A percentile compares a stretch with the other conserved stretches of the same genome.
These are phyloP conservation scores for Numida meleagris DNA, from an alignment of 2,113 vertebrate species.

Conservation along the genomic window DNA sequence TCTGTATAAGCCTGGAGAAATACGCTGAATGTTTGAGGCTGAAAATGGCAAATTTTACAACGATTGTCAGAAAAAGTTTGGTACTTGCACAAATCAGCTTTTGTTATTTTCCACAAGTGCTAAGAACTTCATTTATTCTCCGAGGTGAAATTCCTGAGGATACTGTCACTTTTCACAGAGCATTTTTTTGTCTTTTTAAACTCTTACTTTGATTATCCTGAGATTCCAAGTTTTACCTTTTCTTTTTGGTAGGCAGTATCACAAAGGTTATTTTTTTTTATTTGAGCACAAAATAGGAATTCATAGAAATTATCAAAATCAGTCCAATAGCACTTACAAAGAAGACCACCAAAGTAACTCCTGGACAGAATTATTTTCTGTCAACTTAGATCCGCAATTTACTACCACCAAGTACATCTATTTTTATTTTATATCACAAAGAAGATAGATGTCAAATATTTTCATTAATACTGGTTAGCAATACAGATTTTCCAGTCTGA, in stretches of 20 bases:
- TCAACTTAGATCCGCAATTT: background rate
- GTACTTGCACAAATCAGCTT: background rate
- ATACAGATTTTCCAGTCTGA: background rate
- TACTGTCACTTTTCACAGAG: background rate
- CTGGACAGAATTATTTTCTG: background rate
- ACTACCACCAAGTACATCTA: background rate
- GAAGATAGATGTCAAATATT: background rate
- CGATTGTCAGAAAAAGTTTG: background rate
- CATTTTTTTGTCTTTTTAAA: background rate
- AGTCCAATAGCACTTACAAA: background rate
- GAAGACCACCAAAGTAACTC: background rate
- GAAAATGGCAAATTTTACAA: background rate
- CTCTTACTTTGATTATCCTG: background rate
- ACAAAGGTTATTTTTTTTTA: too few relatives aligned
- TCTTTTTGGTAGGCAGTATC: background rate
- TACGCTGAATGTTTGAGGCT: background rate
- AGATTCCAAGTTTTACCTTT: background rate
- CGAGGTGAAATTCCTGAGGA: background rate
- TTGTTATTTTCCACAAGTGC: background rate
- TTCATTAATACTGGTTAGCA: background rate
- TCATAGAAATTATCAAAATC: background rate
- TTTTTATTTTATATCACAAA: background rate
- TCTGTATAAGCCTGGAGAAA: background rate
- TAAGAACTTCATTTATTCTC: background rate
- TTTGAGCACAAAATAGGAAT: background rate